Evolutionary conservation across 2,888 invertebrate genomes (phyloP).

Genomic region (Syrphus vitripennis): DNA sequence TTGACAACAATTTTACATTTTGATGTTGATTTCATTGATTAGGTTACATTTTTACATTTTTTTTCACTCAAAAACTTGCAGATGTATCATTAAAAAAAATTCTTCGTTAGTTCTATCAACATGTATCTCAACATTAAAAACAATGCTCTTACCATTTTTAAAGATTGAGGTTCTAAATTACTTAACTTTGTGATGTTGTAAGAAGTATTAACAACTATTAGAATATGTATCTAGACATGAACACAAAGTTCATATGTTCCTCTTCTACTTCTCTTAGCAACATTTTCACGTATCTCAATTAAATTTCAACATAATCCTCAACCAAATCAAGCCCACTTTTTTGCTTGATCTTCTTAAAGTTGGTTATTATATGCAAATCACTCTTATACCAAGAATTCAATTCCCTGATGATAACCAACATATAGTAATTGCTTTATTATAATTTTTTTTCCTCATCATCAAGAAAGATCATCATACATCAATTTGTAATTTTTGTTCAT

Average conservation of each 20-base stretch:
- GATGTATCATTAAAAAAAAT: no score
- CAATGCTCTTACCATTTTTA: no score
- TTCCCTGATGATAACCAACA: neutral
- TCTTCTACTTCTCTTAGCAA: neutral
- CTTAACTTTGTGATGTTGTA: no score
- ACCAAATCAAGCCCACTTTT: neutral
- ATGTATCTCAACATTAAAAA: neutral
- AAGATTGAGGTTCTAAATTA: no score
- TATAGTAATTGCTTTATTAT: neutral
- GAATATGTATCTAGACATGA: neutral
- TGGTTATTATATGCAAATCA: neutral
- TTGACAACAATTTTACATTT: no score
- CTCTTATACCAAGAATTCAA: neutral
- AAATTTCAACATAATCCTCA: neutral
- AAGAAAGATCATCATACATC: neutral
- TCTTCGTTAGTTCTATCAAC: no score
- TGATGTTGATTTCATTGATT: no score
- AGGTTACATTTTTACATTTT: no score
- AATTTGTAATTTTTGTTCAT: neutral
- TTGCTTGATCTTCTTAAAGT: neutral
- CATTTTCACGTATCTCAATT: neutral
- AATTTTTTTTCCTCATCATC: constrained; percentile 10
- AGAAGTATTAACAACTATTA: neutral
- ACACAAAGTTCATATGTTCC: neutral
- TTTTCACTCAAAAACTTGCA: no score